These are phyloP conservation scores for Baccha elongata DNA, from an alignment of 2,888 invertebrate genomes.

Conservation along the genomic window DNA sequence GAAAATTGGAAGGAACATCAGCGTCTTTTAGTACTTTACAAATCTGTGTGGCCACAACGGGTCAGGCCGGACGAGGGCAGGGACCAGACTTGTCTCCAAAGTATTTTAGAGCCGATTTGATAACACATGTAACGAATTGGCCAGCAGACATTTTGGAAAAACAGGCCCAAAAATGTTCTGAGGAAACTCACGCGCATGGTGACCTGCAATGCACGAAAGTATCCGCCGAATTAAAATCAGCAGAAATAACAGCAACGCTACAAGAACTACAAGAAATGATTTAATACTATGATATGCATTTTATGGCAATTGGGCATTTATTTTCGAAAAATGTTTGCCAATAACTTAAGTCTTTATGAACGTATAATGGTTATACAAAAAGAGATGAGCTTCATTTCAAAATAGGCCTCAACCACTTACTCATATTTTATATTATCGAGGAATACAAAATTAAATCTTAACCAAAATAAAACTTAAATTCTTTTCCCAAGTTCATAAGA, in stretches of 20 bases:
- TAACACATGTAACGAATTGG: slow-evolving; percentile 96
- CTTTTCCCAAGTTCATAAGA: neutral
- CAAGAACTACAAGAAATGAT: no score
- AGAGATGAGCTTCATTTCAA: no score
- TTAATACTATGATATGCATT: no score
- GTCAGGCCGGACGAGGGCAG: slow-evolving; percentile 85
- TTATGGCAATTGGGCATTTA: no score
- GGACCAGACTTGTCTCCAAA: slow-evolving; percentile 93
- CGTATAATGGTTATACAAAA: no score
- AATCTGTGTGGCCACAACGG: slow-evolving; percentile 83
- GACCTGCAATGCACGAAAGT: slow-evolving; percentile 97
- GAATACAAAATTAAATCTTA: no score
- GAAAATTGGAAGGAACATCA: slow-evolving; percentile 83
- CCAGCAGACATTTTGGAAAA: slow-evolving; percentile 96
- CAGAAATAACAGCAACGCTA: slow-evolving; percentile 97
- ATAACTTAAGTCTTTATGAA: no score
- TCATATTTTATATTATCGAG: no score
- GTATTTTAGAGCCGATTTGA: slow-evolving; percentile 95
- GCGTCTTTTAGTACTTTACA: slow-evolving; percentile 85
- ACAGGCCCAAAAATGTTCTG: slow-evolving; percentile 96
- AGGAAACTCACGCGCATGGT: slow-evolving; percentile 95
- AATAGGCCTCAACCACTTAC: no score
- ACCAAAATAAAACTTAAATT: neutral
- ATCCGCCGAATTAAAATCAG: slow-evolving; percentile 96
- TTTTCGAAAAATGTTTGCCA: no score